These are phyloP conservation scores for Drosophila orosa DNA, from an alignment of 1,140 invertebrate species.

Conservation along the genomic window DNA sequence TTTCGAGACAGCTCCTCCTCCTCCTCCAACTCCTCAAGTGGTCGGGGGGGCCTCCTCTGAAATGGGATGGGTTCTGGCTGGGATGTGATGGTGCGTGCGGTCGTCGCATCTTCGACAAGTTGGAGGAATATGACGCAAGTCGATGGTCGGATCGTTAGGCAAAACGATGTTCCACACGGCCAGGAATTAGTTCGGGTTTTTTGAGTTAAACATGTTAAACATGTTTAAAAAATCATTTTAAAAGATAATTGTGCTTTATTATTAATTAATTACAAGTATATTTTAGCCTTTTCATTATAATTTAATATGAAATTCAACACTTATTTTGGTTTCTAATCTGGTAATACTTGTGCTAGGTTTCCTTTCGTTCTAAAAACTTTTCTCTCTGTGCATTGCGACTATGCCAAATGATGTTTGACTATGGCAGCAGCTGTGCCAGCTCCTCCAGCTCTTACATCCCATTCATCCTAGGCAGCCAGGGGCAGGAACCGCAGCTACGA, in stretches of 20 bases:
- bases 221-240: too few relatives aligned
- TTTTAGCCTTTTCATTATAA: background rate
- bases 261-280: background rate
- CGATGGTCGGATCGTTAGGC: slow-evolving; percentile 67
- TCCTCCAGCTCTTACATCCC: background rate
- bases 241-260: background rate
- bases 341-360: background rate
- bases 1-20: slow-evolving; percentile 44
- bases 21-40: slow-evolving; percentile 14
- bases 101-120: slow-evolving; percentile 58
- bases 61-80: background rate
- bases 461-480: background rate
- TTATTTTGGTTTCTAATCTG: background rate
- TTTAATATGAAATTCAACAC: background rate
- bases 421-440: slow-evolving; percentile 42
- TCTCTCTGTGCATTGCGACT: slow-evolving; percentile 31
- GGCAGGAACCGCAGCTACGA: slow-evolving; percentile 37
- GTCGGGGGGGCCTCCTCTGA: background rate
- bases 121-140: slow-evolving; percentile 50
- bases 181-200: background rate
- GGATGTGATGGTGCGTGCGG: slow-evolving; percentile 57
- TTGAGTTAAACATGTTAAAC: too few relatives aligned
- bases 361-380: background rate
- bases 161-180: slow-evolving; percentile 42
- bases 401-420: slow-evolving; percentile 78